Conservation (phyloP, 2,113 vertebrate species). For the Syngnathus scovelli region DNA sequence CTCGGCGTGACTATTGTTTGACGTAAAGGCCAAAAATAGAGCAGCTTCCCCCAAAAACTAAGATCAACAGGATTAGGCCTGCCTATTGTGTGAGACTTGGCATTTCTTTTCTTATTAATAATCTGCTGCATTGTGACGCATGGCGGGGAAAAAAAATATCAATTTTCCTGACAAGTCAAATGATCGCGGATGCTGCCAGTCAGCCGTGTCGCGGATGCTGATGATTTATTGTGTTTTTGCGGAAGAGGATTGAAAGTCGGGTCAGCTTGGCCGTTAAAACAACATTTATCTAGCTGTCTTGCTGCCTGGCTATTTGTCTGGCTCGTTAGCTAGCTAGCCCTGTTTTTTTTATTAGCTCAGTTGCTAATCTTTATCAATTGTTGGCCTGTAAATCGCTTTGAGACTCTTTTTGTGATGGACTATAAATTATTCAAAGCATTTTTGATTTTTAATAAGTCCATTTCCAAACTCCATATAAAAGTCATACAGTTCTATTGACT, state of each 20-base stretch:
- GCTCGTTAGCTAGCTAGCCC: too few relatives aligned
- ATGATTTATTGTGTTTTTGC: not conserved
- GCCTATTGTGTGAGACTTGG: not conserved
- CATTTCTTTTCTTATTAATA: slow-evolving; percentile 3
- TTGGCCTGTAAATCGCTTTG: too few relatives aligned
- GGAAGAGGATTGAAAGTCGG: not conserved
- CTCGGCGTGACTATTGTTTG: not conserved
- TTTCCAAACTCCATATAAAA: not conserved
- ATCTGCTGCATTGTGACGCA: not conserved
- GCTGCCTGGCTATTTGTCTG: too few relatives aligned
- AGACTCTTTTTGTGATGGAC: too few relatives aligned
- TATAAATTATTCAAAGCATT: too few relatives aligned
- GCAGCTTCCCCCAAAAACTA: not conserved
- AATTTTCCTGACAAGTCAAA: slow-evolving; percentile 7
- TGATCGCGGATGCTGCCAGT: not conserved
- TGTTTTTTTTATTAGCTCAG: too few relatives aligned
- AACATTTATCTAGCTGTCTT: not conserved
- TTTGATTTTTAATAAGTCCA: too few relatives aligned
- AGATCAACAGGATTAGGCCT: not conserved
- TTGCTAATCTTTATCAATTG: too few relatives aligned
- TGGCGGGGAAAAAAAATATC: not conserved
- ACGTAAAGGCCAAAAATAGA: not conserved
- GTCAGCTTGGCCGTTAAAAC: not conserved
- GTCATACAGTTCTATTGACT: not conserved
- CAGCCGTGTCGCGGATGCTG: not conserved